A percentile compares a stretch with the other conserved stretches of the same genome.
These are phyloP conservation scores for Drosophila melanosoma DNA, from an alignment of 2,888 invertebrate genomes.

Conservation along the genomic window DNA sequence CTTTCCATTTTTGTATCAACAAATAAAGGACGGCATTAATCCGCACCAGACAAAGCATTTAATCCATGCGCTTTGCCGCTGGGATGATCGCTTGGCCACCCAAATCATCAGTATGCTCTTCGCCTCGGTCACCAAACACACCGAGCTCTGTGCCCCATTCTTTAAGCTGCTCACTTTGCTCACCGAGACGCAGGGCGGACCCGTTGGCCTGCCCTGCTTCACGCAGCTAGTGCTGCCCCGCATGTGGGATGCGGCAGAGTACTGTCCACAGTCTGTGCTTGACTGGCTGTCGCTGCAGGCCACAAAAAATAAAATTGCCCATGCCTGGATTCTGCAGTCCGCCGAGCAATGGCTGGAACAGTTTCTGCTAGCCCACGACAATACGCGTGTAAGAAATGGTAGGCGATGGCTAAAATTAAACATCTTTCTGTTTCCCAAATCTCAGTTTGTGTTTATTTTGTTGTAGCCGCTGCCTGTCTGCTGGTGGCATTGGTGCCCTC, in stretches of 20 bases:
- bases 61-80: slow-evolving; percentile 95
- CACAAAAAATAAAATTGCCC: slow-evolving; percentile 95
- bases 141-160: slow-evolving; percentile 95
- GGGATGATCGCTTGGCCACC: slow-evolving; percentile 95
- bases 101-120: slow-evolving; percentile 96
- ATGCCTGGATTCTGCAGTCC: slow-evolving; percentile 96
- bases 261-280: slow-evolving; percentile 95
- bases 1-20: slow-evolving; percentile 97
- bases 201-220: slow-evolving; percentile 93
- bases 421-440: neutral
- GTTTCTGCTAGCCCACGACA: slow-evolving; percentile 93
- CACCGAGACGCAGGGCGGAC: slow-evolving; percentile 91
- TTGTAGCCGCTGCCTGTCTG: slow-evolving; percentile 92
- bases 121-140: slow-evolving; percentile 94
- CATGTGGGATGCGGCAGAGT: slow-evolving; percentile 96
- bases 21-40: slow-evolving; percentile 97
- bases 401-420: slow-evolving; percentile 62
- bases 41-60: slow-evolving; percentile 95
- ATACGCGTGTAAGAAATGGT: slow-evolving; percentile 94
- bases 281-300: slow-evolving; percentile 96
- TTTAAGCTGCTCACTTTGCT: slow-evolving; percentile 95
- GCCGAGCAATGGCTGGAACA: slow-evolving; percentile 96
- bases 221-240: slow-evolving; percentile 94
- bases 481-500: slow-evolving; percentile 96
- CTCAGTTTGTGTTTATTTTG: slow-evolving; percentile 16